A percentile compares a stretch with the other conserved stretches of the same genome.
Conservation (phyloP, 2,888 invertebrate genomes). For the Craniophora ligustri region DNA sequence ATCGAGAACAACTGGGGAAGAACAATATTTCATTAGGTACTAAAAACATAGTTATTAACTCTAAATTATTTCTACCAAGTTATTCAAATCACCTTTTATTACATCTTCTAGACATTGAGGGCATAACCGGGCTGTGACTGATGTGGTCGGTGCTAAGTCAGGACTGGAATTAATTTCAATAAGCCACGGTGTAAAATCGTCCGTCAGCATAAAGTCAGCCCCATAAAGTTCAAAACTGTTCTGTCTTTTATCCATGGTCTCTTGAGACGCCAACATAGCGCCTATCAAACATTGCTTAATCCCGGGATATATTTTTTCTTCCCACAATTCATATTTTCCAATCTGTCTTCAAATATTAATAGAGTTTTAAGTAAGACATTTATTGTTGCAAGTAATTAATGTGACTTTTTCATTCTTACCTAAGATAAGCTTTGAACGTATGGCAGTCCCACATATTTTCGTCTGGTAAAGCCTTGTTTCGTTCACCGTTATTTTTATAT, state of each 20-base stretch:
- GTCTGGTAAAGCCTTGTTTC: constrained; percentile 93
- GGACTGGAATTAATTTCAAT: constrained; percentile 98
- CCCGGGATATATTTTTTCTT: constrained; percentile 95
- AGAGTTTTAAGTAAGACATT: constrained; percentile 30
- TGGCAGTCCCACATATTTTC: constrained; percentile 99
- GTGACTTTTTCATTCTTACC: constrained; percentile 76
- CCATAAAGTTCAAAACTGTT: constrained; percentile 98
- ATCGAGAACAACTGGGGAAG: constrained; percentile 92
- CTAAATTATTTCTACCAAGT: background rate
- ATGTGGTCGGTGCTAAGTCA: constrained; percentile 96
- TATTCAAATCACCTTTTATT: constrained; percentile 91
- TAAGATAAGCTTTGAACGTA: constrained; percentile 92
- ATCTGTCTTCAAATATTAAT: constrained; percentile 88
- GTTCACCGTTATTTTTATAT: constrained; percentile 91
- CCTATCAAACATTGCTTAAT: constrained; percentile 93
- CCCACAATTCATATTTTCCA: constrained; percentile 94
- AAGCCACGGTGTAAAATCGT: constrained; percentile 96
- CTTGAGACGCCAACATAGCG: constrained; percentile 95
- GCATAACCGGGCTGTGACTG: constrained; percentile 95
- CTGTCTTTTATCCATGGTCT: constrained; percentile 92
- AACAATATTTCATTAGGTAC: background rate
- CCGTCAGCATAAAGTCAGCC: constrained; percentile 97
- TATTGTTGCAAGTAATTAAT: constrained; percentile 20
- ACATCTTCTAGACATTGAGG: constrained; percentile 96
- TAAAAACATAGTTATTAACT: no score